Evolutionary conservation across 2,113 vertebrate genomes (phyloP), one percentile per base, ranked within the genome.

Genomic region (Corydoras sp.): DNA sequence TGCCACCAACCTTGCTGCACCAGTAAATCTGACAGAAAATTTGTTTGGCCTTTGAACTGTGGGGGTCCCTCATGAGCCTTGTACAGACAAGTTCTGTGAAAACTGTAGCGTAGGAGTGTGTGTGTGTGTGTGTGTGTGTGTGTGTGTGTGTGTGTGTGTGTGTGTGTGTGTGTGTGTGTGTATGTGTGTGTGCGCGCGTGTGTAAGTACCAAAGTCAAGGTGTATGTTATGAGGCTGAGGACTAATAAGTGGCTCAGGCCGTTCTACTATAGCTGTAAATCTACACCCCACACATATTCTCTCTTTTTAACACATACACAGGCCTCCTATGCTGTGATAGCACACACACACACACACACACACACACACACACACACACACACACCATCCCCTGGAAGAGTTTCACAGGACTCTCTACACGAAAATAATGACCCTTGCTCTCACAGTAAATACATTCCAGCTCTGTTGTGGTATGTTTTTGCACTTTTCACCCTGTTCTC

Each of bases 21-120:
- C 78, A 73, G 69, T 85, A 81, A 76, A 85, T 85, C 86, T 85
- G 85, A 85, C 86, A 83, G 82, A 86, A 86, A 83, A 88, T 92
- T 83, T 79, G 82, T 88, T 85, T 90, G 90, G 82, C 86, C 90
- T 85, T 83, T 86, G 88, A 91, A 87, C 85, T 71, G 74, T 55
- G 48, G 66, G 35, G 3, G 77, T 78, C 86, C 64, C 82, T 79
- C 79, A 0, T 1, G 84, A 89, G 86, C 76, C 79, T 65, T 73
- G 79, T 70, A 78, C 49, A 74, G 72, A 71, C 64, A n/a, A 69
- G n/a, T 53, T 75, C 89, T 89, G 88, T 78, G 81, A 82, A 88
- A 89, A 79, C 80, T 78, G 88, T 88, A 85, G 87, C 81, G 65
- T 24, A 74, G 80, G 79, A 72, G 76, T 62, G 66, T 60, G 69